Percentiles rank a stretch among this genome's conserved stretches.
Evolutionary conservation across 1,140 invertebrate genomes (phyloP).

Genomic region (Ptiloglossa arizonensis): DNA sequence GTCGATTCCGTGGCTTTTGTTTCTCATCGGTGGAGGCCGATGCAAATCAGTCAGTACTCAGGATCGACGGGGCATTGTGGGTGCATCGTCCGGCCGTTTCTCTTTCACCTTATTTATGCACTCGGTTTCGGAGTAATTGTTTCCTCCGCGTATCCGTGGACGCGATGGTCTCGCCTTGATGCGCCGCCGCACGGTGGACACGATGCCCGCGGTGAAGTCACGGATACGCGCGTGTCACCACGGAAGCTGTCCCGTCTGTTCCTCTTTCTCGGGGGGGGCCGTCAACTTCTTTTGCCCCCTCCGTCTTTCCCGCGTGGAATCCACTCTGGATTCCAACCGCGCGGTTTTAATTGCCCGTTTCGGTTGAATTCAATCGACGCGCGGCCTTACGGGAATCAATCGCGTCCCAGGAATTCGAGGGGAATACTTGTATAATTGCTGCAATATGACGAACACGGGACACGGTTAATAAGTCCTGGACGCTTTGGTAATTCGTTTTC

Average conservation of each 20-base stretch:
- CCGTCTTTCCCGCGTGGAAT: conserved; percentile 33
- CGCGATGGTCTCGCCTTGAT: conserved; percentile 61
- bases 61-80: conserved; percentile 19
- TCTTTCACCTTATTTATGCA: conserved; percentile 72
- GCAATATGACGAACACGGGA: conserved; percentile 25
- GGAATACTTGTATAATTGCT: conserved; percentile 10
- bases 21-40: conserved; percentile 19
- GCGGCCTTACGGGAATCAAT: conserved; percentile 26
- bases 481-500: background rate
- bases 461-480: conserved; percentile 7
- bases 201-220: conserved; percentile 43
- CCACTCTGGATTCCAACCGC: conserved; percentile 34
- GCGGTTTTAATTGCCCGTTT: conserved; percentile 50
- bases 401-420: conserved; percentile 30
- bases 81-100: conserved; percentile 38
- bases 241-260: conserved; percentile 10
- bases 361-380: conserved; percentile 39
- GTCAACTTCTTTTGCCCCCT: conserved; percentile 32
- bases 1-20: background rate
- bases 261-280: background rate
- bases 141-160: conserved; percentile 61
- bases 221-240: conserved; percentile 54
- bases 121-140: conserved; percentile 71
- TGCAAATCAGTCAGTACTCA: conserved; percentile 51
- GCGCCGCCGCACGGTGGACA: conserved; percentile 53